Percentiles rank a stretch among this genome's conserved stretches.
phyloP scores from a whole-genome alignment of 1,140 invertebrate genomes.

The Oryctes rhinoceros region DNA sequence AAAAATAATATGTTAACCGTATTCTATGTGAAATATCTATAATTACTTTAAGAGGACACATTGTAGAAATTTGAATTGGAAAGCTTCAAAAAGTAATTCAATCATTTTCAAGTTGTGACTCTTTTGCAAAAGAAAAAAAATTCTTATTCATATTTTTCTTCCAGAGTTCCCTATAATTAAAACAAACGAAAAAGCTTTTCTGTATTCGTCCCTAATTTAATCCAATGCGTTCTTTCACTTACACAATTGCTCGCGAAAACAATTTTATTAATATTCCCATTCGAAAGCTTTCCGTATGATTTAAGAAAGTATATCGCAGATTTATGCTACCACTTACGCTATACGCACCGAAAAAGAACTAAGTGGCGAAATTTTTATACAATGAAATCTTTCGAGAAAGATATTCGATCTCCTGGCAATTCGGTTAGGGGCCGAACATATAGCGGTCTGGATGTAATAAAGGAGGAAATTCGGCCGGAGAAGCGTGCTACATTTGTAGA shows the following conservation, averaged over 20 bases:
- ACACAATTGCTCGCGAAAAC: not conserved
- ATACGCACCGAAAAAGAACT: conserved; percentile 6
- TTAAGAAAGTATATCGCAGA: not conserved
- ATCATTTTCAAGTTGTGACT: no score
- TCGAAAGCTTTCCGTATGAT: not conserved
- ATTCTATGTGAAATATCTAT: no score
- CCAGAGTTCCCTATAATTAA: no score
- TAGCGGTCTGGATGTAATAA: conserved; percentile 1
- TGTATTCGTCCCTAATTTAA: not conserved
- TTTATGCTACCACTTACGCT: conserved; percentile 4
- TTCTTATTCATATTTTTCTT: no score
- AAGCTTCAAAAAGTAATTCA: no score
- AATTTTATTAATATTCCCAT: conserved; percentile 14
- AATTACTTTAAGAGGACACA: no score
- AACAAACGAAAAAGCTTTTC: no score
- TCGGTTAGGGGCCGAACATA: not conserved
- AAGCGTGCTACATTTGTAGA: not conserved
- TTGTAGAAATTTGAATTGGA: no score
- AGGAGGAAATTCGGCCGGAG: not conserved
- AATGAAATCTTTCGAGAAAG: not conserved
- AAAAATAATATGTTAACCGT: no score
- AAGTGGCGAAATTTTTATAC: conserved; percentile 23
- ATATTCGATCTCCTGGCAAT: not conserved
- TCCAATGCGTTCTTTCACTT: not conserved
- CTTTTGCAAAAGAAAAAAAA: no score